A percentile compares a stretch with the other conserved stretches of the same genome.
Evolutionary conservation across 2,113 vertebrate genomes (phyloP).

Genomic region (Rhabdornis inornatus): DNA sequence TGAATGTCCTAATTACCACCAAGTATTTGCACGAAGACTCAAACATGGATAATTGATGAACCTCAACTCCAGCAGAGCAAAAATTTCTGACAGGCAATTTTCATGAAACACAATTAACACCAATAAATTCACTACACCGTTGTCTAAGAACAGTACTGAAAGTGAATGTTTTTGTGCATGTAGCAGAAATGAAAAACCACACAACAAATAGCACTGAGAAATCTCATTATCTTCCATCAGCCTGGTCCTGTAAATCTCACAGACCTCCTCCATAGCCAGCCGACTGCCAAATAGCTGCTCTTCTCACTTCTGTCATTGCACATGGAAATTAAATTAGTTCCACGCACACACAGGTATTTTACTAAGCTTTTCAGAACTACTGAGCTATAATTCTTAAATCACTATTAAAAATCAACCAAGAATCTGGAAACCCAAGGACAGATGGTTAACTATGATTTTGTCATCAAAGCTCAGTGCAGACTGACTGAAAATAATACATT

Average conservation of each 20-base stretch:
- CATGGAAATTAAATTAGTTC: not conserved
- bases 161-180: not conserved
- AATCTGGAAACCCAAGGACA: not conserved
- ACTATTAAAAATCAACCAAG: not conserved
- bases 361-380: not conserved
- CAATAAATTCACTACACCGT: not conserved
- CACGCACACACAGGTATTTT: not conserved
- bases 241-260: not conserved
- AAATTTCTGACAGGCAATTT: not conserved
- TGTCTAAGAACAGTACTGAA: not conserved
- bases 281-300: not conserved
- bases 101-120: not conserved
- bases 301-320: not conserved
- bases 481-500: not conserved
- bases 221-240: not conserved
- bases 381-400: not conserved
- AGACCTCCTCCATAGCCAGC: not conserved
- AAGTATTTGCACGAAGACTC: not conserved
- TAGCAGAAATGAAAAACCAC: not conserved
- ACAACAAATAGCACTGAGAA: not conserved
- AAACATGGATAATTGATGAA: not conserved
- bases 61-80: not conserved
- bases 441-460: not conserved
- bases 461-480: not conserved
- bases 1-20: not conserved